A percentile compares a stretch with the other conserved stretches of the same genome.
Evolutionary conservation across 2,113 vertebrate species (phyloP).

Genomic region (Solea solea): DNA sequence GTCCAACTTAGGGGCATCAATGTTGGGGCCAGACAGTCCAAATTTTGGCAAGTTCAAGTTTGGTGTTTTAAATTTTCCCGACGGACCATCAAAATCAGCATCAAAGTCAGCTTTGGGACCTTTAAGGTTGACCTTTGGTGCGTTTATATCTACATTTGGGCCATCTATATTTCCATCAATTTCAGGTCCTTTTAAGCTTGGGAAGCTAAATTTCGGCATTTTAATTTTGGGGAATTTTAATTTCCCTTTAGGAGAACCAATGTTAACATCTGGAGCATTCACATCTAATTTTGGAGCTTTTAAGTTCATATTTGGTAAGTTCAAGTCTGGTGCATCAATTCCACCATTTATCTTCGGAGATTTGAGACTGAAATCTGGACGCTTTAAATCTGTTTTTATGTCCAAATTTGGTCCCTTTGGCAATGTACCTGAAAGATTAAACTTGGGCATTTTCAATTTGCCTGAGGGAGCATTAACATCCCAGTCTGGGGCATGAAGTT

Average conservation of each 20-base stretch:
- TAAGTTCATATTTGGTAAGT: neutral
- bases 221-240: neutral
- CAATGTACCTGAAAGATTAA: neutral
- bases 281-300: neutral
- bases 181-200: neutral
- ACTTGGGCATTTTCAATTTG: too few relatives aligned
- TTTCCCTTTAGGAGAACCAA: neutral
- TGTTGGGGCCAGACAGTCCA: conserved; percentile 37
- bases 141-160: conserved; percentile 34
- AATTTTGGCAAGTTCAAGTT: conserved; percentile 45
- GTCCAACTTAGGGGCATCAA: conserved; percentile 27
- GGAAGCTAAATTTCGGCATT: neutral
- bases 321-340: neutral
- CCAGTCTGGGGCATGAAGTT: neutral
- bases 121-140: conserved; percentile 48
- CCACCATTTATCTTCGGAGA: neutral
- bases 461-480: neutral
- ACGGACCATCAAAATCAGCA: conserved; percentile 39
- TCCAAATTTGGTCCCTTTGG: neutral
- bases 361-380: neutral
- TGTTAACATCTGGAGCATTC: neutral
- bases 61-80: conserved; percentile 62
- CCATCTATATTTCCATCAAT: conserved; percentile 37
- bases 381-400: neutral
- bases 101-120: conserved; percentile 32